Evolutionary conservation across 2,113 vertebrate genomes (phyloP), one percentile per base, ranked within the genome.

Genomic region (Stegastes partitus): DNA sequence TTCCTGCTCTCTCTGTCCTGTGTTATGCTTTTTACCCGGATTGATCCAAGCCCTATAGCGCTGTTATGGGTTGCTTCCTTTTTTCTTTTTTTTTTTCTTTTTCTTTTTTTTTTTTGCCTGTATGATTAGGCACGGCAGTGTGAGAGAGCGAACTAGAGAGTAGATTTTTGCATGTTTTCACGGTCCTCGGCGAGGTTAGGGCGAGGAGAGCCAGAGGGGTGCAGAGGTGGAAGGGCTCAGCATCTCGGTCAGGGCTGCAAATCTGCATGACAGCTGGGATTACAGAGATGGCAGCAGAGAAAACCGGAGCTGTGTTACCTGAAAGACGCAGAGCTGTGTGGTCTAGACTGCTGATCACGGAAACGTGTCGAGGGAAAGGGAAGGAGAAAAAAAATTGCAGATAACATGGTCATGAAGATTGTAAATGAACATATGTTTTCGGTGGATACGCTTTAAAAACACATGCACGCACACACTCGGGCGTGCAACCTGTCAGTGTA

Each of bases 81-180:
- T 58, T n/a, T 62, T 54, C 2, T 10, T 9, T 34, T 55, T 58
- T 61, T 62, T 66, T 51, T 37, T 58, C n/a, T n/a, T n/a, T 63
- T 26, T 47, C 4, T 9, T 69, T 55, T 58, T 61, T 62, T 66
- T 51, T 37, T 58, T 59, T 37, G 54, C 73, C 74, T 62, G 77
- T 68, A 44, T 44, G 81, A 90, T 91, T 88, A 80, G 85, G 44
- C 83, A 78, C 9, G 73, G 84, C 57, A 8, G 79, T 61, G 74
- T 42, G 54, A 64, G 79, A 7, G 63, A 82, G 77, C 0, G 42
- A 76, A 56, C 70, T 21, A 68, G 61, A 74, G 81, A 83, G 70
- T 12, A n/a, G 78, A 82, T 81, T 85, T 79, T 65, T 85, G 81
- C 77, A 88, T 80, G 61, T 88, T 88, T 91, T 84, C 82, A 87